Conservation (phyloP, 2,113 vertebrate genomes). For the Cromileptes altivelis region DNA sequence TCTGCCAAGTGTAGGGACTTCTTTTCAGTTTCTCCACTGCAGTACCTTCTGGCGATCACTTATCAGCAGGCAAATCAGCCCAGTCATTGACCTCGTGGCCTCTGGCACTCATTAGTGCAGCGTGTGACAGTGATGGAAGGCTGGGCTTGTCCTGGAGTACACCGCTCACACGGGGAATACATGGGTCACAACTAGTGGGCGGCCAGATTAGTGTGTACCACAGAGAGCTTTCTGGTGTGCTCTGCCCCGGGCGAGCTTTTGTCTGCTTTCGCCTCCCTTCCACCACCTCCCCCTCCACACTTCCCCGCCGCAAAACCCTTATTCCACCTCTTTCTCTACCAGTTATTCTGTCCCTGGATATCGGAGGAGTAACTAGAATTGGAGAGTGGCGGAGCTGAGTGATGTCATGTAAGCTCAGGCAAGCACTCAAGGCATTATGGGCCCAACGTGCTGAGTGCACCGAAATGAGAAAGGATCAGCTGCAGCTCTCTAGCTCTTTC, state of each 20-base stretch:
- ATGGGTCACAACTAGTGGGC: slow-evolving; percentile 76
- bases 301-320: slow-evolving; percentile 32
- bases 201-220: slow-evolving; percentile 75
- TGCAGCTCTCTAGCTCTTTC: slow-evolving; percentile 70
- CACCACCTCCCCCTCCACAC: neutral
- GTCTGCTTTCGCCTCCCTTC: neutral
- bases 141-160: slow-evolving; percentile 64
- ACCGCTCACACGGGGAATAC: slow-evolving; percentile 65
- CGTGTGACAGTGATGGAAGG: slow-evolving; percentile 82
- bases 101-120: slow-evolving; percentile 80
- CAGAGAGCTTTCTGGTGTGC: slow-evolving; percentile 62
- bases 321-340: slow-evolving; percentile 43
- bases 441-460: slow-evolving; percentile 78
- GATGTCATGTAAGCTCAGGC: slow-evolving; percentile 73
- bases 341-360: slow-evolving; percentile 66
- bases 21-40: slow-evolving; percentile 47
- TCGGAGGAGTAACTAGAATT: slow-evolving; percentile 64
- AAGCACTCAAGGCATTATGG: slow-evolving; percentile 79
- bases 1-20: slow-evolving; percentile 23
- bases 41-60: slow-evolving; percentile 66
- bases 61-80: slow-evolving; percentile 86
- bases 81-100: slow-evolving; percentile 81
- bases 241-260: slow-evolving; percentile 67
- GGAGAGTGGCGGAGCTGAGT: slow-evolving; percentile 67
- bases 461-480: slow-evolving; percentile 79